Evolutionary conservation across 2,113 vertebrate genomes (phyloP).

Genomic region (Oryzias woworae): DNA sequence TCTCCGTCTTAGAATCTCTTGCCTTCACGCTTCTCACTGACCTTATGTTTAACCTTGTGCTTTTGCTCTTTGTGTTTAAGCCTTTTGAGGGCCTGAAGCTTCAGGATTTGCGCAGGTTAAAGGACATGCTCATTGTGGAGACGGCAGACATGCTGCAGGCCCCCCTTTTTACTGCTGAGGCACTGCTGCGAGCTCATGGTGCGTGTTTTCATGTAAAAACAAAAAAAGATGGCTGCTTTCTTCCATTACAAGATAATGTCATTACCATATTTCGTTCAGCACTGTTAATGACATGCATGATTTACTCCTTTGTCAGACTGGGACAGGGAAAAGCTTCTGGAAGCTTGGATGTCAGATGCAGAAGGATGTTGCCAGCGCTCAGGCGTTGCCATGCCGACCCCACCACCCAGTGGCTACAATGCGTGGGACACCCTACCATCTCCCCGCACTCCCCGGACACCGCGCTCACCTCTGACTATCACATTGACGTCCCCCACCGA

Average conservation of each 20-base stretch:
- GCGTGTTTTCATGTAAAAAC: constrained; percentile 1
- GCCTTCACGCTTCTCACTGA: not conserved
- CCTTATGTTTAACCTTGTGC: not conserved
- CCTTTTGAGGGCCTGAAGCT: constrained; percentile 93
- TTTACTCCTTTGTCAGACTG: constrained; percentile 52
- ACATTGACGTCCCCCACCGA: constrained; percentile 74
- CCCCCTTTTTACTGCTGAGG: constrained; percentile 96
- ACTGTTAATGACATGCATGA: not conserved
- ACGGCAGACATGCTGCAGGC: constrained; percentile 99
- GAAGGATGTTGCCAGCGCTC: constrained; percentile 74
- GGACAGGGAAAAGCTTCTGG: constrained; percentile 73
- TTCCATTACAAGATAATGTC: not conserved
- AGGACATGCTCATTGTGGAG: constrained; percentile 99
- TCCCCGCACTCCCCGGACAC: constrained; percentile 70
- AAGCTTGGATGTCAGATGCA: constrained; percentile 73
- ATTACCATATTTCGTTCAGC: not conserved
- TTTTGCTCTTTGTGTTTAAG: constrained; percentile 51
- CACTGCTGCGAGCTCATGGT: constrained; percentile 96
- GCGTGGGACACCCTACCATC: constrained; percentile 75
- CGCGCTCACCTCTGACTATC: constrained; percentile 69
- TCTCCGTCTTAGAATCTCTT: not conserved
- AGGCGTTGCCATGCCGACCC: constrained; percentile 71
- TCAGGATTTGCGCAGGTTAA: constrained; percentile 92
- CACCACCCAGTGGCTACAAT: constrained; percentile 71
- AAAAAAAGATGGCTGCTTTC: not conserved